Evolutionary conservation across 2,113 vertebrate genomes (phyloP).

Genomic region (Brevimyrus niger): DNA sequence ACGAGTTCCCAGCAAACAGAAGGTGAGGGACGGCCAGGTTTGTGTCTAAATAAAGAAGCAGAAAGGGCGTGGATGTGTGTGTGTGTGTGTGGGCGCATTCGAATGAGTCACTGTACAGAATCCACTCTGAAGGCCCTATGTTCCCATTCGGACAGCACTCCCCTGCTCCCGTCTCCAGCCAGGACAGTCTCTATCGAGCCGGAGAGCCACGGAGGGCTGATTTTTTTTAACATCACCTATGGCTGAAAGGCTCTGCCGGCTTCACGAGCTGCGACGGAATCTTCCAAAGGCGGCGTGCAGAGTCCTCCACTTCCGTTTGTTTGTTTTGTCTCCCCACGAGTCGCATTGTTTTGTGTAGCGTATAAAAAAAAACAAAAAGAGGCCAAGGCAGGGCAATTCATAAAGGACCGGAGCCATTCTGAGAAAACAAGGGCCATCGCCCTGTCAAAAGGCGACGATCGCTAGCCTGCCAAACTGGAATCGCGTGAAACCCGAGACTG

Average conservation of each 20-base stretch:
- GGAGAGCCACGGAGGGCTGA: neutral
- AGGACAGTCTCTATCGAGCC: neutral
- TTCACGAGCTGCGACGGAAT: neutral
- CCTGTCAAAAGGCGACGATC: neutral
- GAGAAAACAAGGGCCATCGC: neutral
- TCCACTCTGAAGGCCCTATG: neutral
- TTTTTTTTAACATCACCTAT: neutral
- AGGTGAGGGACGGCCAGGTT: neutral
- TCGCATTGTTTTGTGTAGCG: neutral
- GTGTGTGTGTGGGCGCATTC: neutral
- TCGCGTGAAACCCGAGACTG: neutral
- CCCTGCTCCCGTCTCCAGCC: neutral
- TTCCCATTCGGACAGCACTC: neutral
- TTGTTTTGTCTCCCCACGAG: neutral
- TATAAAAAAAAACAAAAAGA: neutral
- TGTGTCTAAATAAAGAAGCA: neutral
- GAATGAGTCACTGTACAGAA: neutral
- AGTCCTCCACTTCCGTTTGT: too few relatives aligned
- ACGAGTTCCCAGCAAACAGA: neutral
- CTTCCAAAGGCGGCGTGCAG: neutral
- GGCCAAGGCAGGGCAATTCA: neutral
- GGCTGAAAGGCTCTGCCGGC: neutral
- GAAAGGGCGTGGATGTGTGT: neutral
- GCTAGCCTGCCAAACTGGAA: neutral
- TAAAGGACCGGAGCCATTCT: neutral